Conservation (phyloP, 2,797 vertebrate genomes). For the Sciurus vulgaris region DNA sequence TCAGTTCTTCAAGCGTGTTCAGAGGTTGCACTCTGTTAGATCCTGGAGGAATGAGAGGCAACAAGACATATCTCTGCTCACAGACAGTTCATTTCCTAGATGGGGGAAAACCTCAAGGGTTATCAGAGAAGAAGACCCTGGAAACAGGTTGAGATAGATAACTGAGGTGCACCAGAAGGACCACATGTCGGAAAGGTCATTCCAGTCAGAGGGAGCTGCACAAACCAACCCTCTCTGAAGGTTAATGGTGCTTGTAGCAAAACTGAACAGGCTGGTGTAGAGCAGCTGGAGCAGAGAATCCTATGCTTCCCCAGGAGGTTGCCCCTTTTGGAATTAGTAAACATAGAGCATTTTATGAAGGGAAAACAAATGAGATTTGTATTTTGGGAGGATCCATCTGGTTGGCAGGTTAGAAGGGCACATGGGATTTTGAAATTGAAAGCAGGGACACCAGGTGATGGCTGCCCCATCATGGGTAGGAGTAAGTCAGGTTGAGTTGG, state of each 20-base stretch:
- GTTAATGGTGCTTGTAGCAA: background rate
- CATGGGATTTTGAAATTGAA: background rate
- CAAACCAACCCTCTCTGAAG: background rate
- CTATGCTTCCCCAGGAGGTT: background rate
- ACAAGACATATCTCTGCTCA: background rate
- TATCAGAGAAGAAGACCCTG: too few species aligned
- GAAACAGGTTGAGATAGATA: background rate
- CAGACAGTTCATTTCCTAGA: background rate
- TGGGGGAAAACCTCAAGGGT: too few species aligned
- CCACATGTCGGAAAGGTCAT: background rate
- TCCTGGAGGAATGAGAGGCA: background rate
- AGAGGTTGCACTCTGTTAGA: background rate
- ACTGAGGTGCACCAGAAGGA: background rate
- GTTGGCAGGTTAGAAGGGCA: background rate
- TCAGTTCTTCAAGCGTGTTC: background rate
- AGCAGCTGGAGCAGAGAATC: background rate
- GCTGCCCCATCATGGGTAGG: too few species aligned
- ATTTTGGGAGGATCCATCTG: background rate
- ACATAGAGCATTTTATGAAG: background rate
- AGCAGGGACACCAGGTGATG: too few species aligned
- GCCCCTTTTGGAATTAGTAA: background rate
- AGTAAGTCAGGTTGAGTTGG: background rate
- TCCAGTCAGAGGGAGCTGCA: background rate
- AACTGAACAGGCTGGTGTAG: background rate
- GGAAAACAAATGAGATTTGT: background rate